phyloP scores from a whole-genome alignment of 2,888 invertebrate species.

The Nipponacmea schrenckii region DNA sequence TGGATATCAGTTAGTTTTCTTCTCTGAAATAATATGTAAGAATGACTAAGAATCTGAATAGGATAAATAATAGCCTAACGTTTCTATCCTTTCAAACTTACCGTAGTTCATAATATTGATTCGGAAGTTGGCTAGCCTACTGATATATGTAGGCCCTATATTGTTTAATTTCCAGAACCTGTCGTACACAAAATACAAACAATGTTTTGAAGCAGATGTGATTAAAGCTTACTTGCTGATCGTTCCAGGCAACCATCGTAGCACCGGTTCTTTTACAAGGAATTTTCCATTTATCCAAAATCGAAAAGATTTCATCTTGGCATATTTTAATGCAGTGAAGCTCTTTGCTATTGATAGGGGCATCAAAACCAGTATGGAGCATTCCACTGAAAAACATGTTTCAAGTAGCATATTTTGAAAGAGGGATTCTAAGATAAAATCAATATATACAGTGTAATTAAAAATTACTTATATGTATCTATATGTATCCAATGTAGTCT shows the following conservation, averaged over 20 bases:
- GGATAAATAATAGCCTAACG: too few relatives aligned
- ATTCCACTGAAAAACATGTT: slow-evolving; percentile 46
- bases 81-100: too few relatives aligned
- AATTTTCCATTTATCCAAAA: slow-evolving; percentile 40
- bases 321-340: slow-evolving; percentile 44
- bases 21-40: slow-evolving; percentile 13
- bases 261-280: slow-evolving; percentile 49
- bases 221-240: slow-evolving; percentile 47
- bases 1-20: slow-evolving; percentile 22
- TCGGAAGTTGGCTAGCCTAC: too few relatives aligned
- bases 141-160: too few relatives aligned
- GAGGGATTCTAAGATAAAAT: too few relatives aligned
- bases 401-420: too few relatives aligned
- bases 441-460: too few relatives aligned
- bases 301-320: slow-evolving; percentile 34
- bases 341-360: slow-evolving; percentile 41
- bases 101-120: too few relatives aligned
- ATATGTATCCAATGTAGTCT: not conserved
- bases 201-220: too few relatives aligned
- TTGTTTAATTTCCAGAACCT: too few relatives aligned
- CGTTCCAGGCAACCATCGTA: slow-evolving; percentile 55
- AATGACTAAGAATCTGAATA: not conserved
- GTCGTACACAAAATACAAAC: too few relatives aligned
- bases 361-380: slow-evolving; percentile 58
- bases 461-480: not conserved